Evolutionary conservation across 2,888 invertebrate genomes (phyloP), one percentile per base, ranked within the genome.

Genomic region (Brassicogethes aeneus): DNA sequence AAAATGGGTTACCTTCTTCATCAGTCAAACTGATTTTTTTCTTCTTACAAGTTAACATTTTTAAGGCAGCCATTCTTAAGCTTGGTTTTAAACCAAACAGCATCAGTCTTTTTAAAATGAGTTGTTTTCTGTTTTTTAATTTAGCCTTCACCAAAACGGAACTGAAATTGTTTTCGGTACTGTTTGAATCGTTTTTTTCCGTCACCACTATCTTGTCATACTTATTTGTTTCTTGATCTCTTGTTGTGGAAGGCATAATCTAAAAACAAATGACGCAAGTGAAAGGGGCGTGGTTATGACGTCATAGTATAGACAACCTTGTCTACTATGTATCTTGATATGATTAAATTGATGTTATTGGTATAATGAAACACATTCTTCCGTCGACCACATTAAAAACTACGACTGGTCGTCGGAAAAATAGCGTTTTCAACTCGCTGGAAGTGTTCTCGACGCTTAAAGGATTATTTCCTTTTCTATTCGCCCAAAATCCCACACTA

Each of bases 1-100:
- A 10, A 23, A 23, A 10, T 30, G 13, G 12, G 46, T 59, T 56
- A 50, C 49, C 51, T 34, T 61, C 58, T 39, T 61, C 61, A 44
- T 59, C 60, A 32, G 44, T 55, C 23, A 65, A 50, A 29, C 55
- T 54, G 34, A 65, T 53, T 43, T 55, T 61, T 46, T 66, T 66
- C 49, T 67, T 65, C 46, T 66, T 66, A 45, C 62, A 65, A 41
- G 62, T 60, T 23, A 67, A 55, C 57, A 64, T 65, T 52, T 65
- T 67, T 45, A 68, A 57, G 39, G 65, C 66, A 10, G 68, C 66
- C 56, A 68, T 61, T 43, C 68, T 54, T 36, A 69, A 54, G 47
- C 62, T 63, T n/a, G 69, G 70, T 48, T 66, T 67, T 40, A 68
- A 52, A 15, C 62, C 62, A 48, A 66, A 64, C 41, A 67, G 52